Percentiles rank a stretch among this genome's conserved stretches.
These are phyloP conservation scores for Chrysomela aeneicollis DNA, from an alignment of 2,888 invertebrate species.

Conservation along the genomic window DNA sequence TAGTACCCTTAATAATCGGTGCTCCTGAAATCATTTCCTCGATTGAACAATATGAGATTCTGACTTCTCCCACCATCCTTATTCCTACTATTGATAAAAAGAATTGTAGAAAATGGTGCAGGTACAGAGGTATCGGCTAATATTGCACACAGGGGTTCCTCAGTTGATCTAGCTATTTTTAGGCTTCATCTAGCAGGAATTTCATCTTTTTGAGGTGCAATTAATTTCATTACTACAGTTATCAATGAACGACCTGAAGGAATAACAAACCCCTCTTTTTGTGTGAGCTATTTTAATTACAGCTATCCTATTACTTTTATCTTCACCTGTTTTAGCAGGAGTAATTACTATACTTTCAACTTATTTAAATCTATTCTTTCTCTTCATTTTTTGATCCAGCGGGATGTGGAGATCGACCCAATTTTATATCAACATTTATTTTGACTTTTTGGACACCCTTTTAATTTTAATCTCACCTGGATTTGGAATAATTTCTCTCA, in stretches of 20 bases:
- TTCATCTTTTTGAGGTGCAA: slow-evolving; percentile 77
- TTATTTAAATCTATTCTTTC: slow-evolving; percentile 82
- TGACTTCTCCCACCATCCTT: slow-evolving; percentile 78
- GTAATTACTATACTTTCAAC: slow-evolving; percentile 82
- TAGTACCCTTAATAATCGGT: slow-evolving; percentile 78
- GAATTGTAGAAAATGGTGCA: slow-evolving; percentile 72
- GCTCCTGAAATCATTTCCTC: slow-evolving; percentile 84
- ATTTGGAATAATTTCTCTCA: slow-evolving; percentile 81
- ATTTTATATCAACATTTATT: slow-evolving; percentile 85
- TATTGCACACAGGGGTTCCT: slow-evolving; percentile 23
- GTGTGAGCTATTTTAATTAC: slow-evolving; percentile 77
- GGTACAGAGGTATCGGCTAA: slow-evolving; percentile 68
- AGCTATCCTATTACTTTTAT: slow-evolving; percentile 70
- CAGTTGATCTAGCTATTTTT: slow-evolving; percentile 79
- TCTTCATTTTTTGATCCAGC: slow-evolving; percentile 83
- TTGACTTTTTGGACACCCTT: slow-evolving; percentile 89
- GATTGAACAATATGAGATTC: slow-evolving; percentile 87
- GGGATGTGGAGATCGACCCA: slow-evolving; percentile 82
- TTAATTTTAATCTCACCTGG: slow-evolving; percentile 68
- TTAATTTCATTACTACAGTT: slow-evolving; percentile 82
- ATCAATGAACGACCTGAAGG: slow-evolving; percentile 73
- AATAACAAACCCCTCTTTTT: slow-evolving; percentile 75
- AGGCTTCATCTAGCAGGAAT: slow-evolving; percentile 78
- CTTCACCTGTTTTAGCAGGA: slow-evolving; percentile 79
- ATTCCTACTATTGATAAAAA: slow-evolving; percentile 65